Percentiles rank a stretch among this genome's conserved stretches.
These are phyloP conservation scores for Excalfactoria chinensis DNA, from an alignment of 2,113 vertebrate genomes.

Conservation along the genomic window DNA sequence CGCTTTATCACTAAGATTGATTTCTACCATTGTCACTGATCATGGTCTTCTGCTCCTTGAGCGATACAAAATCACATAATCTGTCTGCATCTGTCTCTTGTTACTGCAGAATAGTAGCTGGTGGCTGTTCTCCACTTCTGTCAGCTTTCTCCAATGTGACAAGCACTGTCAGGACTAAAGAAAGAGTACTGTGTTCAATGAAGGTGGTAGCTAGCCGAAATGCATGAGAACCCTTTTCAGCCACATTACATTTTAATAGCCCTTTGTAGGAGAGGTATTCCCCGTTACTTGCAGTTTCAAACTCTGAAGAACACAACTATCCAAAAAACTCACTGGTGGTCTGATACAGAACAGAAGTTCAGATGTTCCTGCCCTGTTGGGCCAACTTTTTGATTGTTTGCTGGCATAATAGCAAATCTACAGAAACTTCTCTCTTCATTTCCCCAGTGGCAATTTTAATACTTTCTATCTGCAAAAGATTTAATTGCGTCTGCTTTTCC, in stretches of 20 bases:
- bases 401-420: not conserved
- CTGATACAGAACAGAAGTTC: not conserved
- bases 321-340: not conserved
- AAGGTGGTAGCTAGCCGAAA: not conserved
- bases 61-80: not conserved
- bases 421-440: not conserved
- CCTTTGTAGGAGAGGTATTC: not conserved
- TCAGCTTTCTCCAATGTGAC: not conserved
- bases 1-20: not conserved
- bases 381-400: not conserved
- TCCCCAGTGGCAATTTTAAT: not conserved
- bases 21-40: accelerated
- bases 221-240: not conserved
- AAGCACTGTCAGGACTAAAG: not conserved
- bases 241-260: not conserved
- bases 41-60: not conserved
- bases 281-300: not conserved
- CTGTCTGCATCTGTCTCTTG: not conserved
- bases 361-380: not conserved
- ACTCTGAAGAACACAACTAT: not conserved
- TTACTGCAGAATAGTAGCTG: not conserved
- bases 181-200: not conserved
- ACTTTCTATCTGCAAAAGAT: not conserved
- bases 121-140: not conserved
- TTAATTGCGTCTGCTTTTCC: not conserved